phyloP scores from a whole-genome alignment of 2,888 invertebrate genomes.

The Limenitis camilla region DNA sequence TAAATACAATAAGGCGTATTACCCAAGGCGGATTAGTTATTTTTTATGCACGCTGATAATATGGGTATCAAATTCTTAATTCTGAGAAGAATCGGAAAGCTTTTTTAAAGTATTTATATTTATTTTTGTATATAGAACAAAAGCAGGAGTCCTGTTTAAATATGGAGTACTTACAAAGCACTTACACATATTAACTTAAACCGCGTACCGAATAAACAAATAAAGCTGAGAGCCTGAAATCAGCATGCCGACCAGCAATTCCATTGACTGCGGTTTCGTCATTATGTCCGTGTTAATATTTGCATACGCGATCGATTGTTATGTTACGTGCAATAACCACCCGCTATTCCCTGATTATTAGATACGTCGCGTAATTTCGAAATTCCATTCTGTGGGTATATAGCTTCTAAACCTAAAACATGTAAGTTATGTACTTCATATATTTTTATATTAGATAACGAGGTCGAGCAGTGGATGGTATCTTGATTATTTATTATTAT shows the following conservation, averaged over 20 bases:
- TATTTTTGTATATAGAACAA: too few species aligned
- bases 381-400: slow-evolving; percentile 4
- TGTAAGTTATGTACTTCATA: too few species aligned
- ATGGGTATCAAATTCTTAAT: too few species aligned
- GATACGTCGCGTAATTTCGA: slow-evolving; percentile 13
- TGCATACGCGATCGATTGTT: slow-evolving; percentile 32
- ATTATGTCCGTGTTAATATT: slow-evolving; percentile 66
- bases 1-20: too few species aligned
- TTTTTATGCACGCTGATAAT: too few species aligned
- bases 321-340: slow-evolving; percentile 21
- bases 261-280: slow-evolving; percentile 64
- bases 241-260: slow-evolving; percentile 44
- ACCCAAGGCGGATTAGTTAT: too few species aligned
- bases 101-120: too few species aligned
- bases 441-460: too few species aligned
- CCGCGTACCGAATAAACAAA: slow-evolving; percentile 20
- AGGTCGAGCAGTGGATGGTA: too few species aligned
- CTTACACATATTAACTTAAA: slow-evolving; percentile 16
- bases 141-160: too few species aligned
- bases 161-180: not conserved
- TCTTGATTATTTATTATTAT: too few species aligned
- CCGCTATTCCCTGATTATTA: slow-evolving; percentile 19
- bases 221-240: slow-evolving; percentile 36
- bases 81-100: too few species aligned
- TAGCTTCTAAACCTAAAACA: not conserved